Evolutionary conservation across 1,140 invertebrate genomes (phyloP).

Genomic region (Penaeus indicus): DNA sequence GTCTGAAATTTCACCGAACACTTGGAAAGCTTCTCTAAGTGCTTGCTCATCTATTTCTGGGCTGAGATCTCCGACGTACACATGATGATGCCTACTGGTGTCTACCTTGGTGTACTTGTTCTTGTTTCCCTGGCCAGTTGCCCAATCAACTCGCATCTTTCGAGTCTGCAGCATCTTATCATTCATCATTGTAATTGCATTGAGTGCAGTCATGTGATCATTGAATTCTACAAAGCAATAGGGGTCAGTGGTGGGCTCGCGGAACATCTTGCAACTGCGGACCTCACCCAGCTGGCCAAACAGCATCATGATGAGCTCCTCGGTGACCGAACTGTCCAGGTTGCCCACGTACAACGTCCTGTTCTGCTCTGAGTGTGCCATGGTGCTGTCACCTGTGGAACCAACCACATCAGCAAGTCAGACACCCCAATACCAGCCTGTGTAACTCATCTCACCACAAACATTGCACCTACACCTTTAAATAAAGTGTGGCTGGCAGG

Average conservation of each 20-base stretch:
- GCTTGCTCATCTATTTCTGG: conserved; percentile 76
- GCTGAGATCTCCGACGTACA: conserved; percentile 77
- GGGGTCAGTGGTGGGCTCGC: conserved; percentile 86
- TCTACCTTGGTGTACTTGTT: conserved; percentile 67
- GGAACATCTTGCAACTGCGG: conserved; percentile 77
- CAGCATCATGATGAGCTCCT: conserved; percentile 73
- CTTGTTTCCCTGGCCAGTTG: conserved; percentile 66
- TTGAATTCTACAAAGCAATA: conserved; percentile 98
- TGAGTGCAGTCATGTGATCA: conserved; percentile 92
- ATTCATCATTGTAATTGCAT: conserved; percentile 97
- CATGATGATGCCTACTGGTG: conserved; percentile 72
- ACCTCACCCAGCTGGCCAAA: conserved; percentile 75
- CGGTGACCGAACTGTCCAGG: conserved; percentile 73
- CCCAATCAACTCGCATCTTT: conserved; percentile 68
- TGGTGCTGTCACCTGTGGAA: conserved; percentile 61
- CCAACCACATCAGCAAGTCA: conserved; percentile 60
- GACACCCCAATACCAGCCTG: conserved; percentile 35
- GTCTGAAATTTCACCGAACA: conserved; percentile 76
- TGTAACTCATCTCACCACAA: background rate
- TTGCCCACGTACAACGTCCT: conserved; percentile 73
- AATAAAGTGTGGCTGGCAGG: background rate
- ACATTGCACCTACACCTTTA: background rate
- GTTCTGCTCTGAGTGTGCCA: conserved; percentile 63
- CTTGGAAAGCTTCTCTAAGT: conserved; percentile 74
- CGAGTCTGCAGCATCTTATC: conserved; percentile 76